A percentile compares a stretch with the other conserved stretches of the same genome.
Evolutionary conservation across 2,113 vertebrate genomes (phyloP).

Genomic region (Bos javanicus): DNA sequence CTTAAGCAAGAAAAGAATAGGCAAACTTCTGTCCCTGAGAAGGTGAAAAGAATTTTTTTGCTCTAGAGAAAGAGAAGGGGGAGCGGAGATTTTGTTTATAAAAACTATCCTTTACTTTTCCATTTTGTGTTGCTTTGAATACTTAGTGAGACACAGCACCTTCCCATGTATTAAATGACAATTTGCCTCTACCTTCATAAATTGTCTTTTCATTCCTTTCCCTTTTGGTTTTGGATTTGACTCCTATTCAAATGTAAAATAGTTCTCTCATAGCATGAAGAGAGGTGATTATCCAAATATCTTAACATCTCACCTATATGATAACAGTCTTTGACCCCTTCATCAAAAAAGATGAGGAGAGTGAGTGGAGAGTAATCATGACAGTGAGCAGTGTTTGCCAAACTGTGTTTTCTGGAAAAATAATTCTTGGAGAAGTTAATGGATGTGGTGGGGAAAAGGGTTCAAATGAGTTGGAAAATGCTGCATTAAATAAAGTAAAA

Average conservation of each 20-base stretch:
- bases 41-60: background rate
- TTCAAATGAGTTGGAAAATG: background rate
- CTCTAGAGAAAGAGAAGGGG: background rate
- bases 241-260: slow-evolving; percentile 25
- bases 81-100: background rate
- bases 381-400: background rate
- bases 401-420: background rate
- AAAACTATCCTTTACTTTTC: background rate
- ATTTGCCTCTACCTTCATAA: background rate
- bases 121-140: background rate
- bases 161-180: background rate
- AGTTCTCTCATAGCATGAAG: background rate
- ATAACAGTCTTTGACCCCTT: background rate
- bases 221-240: background rate
- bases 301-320: background rate
- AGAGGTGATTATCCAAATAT: background rate
- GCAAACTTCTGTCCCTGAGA: background rate
- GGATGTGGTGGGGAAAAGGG: background rate
- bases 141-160: background rate
- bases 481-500: background rate
- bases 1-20: background rate
- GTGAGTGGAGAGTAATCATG: background rate
- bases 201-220: background rate
- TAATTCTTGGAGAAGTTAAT: background rate
- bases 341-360: background rate